Base-by-base conservation (phyloP, 2,113 vertebrate species). In the Sander lucioperca region DNA sequence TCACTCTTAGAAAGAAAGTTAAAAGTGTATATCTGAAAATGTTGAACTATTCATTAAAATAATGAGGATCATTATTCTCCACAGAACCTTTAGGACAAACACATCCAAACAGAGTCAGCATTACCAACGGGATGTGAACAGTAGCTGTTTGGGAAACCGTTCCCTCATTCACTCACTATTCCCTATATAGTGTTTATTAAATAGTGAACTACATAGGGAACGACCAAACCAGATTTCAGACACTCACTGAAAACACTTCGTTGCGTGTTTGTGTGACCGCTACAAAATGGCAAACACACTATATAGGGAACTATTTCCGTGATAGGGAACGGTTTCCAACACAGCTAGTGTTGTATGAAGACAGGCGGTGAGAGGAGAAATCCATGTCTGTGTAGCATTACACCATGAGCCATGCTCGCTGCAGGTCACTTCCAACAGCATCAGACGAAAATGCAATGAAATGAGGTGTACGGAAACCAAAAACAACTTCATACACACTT, bases 391-490 rank as follows among this genome's bases (percentile, higher is more conserved):
- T 89, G 67, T 21, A 54, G 89, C 90, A 91, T 74, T 57, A 93
- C 83, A 94, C 93, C 94, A 78, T 6, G 92, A 96, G 95, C 96
- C 96, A 96, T 96, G 96, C 74, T 83, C 5, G 9, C 23, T 25
- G 50, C 23, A 47, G 21, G 27, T 61, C 65, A 53, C 50, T n/a
- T 64, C 36, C 3, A 48, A 68, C 68, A 74, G n/a, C 61, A 61
- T 45, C 48, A 23, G n/a, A 70, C 64, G 72, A 69, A 80, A 93
- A 83, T 43, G 93, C 93, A 91, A 76, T 94, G 95, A 92, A 58
- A 96, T 96, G 96, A 93, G 77, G 95, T 88, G 95, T 94, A 92
- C 91, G 85, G 91, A 89, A 91, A 94, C 88, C 95, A 94, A 95
- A 11, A 84, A 91, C 92, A 93, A 94, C 11, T 21, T 69, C 14